A percentile compares a stretch with the other conserved stretches of the same genome.
These are phyloP conservation scores for Globia sparganii DNA, from an alignment of 2,888 invertebrate genomes.

Conservation along the genomic window DNA sequence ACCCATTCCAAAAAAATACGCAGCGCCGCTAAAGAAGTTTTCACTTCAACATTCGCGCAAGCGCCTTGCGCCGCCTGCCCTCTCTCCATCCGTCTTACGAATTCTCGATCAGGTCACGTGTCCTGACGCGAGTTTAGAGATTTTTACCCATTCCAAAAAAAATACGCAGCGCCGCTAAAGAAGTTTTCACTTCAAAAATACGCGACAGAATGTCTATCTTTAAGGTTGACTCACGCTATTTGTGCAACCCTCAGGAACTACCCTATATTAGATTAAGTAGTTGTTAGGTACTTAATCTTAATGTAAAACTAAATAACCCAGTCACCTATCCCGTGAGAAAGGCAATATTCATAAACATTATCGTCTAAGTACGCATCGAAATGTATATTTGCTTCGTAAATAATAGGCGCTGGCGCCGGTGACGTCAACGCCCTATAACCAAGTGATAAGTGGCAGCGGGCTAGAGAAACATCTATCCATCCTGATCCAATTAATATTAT, in stretches of 20 bases:
- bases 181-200: no score
- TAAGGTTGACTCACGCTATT: no score
- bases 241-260: neutral
- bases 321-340: slow-evolving; percentile 22
- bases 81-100: no score
- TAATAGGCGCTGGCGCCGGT: slow-evolving; percentile 66
- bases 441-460: slow-evolving; percentile 29
- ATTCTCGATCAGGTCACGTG: no score
- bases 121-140: no score
- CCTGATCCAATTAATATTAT: neutral
- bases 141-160: no score
- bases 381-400: slow-evolving; percentile 62
- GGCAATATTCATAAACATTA: slow-evolving; percentile 10
- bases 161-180: no score
- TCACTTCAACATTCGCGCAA: no score
- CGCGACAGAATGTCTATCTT: no score
- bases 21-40: no score
- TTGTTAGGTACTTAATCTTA: neutral
- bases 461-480: neutral
- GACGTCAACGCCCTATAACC: slow-evolving; percentile 41
- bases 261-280: neutral
- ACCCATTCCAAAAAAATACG: no score
- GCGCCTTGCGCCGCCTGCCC: no score
- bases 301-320: neutral
- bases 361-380: slow-evolving; percentile 21